Evolutionary conservation across 2,888 invertebrate genomes (phyloP).

Genomic region (Eudemis profundana): DNA sequence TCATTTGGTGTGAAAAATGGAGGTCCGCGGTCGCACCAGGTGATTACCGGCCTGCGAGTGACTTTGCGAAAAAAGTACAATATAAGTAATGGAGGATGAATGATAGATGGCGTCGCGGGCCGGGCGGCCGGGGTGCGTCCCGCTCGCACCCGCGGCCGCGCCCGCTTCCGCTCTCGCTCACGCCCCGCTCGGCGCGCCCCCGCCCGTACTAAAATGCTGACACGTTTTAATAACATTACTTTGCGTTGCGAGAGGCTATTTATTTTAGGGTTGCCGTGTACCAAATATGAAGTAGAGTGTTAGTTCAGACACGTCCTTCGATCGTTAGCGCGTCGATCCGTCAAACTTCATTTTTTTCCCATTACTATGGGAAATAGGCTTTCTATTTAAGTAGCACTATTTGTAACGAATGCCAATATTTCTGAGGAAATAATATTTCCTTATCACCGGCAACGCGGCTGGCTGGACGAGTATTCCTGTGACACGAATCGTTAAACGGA

Average conservation of each 20-base stretch:
- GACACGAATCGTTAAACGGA: not conserved
- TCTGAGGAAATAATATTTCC: constrained; percentile 9
- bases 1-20: constrained; percentile 85
- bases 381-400: constrained; percentile 27
- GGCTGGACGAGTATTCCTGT: not conserved
- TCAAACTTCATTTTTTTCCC: constrained; percentile 73
- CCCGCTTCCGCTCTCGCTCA: constrained; percentile 57
- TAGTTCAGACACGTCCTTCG: constrained; percentile 72
- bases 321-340: constrained; percentile 75
- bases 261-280: constrained; percentile 78
- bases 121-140: constrained; percentile 46
- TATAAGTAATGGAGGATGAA: constrained; percentile 86
- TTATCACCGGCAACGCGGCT: not conserved
- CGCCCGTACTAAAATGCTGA: constrained; percentile 79
- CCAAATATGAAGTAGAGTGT: constrained; percentile 82
- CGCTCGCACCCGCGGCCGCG: constrained; percentile 59
- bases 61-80: constrained; percentile 85
- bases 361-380: constrained; percentile 57
- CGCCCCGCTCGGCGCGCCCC: constrained; percentile 49
- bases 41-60: constrained; percentile 85
- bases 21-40: constrained; percentile 81
- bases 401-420: constrained; percentile 21
- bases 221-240: constrained; percentile 85
- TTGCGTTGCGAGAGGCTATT: constrained; percentile 80
- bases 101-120: constrained; percentile 80